phyloP scores from a whole-genome alignment of 2,888 invertebrate species.

The Pyrrhosoma nymphula region DNA sequence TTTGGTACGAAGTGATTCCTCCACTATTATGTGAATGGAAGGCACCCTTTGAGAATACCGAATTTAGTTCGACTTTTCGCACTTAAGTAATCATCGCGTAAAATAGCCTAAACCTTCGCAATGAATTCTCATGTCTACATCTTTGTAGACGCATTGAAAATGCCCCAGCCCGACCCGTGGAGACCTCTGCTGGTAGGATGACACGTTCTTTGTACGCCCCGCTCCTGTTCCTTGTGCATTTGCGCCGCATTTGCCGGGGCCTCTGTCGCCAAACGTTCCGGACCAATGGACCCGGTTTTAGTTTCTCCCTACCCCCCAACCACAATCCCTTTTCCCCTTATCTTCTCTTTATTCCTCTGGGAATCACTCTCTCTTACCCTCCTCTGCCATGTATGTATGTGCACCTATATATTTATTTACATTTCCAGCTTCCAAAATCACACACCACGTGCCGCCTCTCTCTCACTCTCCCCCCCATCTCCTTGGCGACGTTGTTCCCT shows the following conservation, averaged over 20 bases:
- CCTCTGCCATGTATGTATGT: not conserved
- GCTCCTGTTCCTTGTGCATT: not conserved
- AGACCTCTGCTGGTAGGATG: not conserved
- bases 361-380: not conserved
- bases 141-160: not conserved
- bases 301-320: not conserved
- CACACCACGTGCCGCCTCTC: not conserved
- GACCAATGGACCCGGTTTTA: not conserved
- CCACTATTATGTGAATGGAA: no score
- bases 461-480: not conserved
- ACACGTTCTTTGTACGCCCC: not conserved
- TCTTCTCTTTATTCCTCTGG: not conserved
- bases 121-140: no score
- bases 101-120: no score
- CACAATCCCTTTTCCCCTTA: not conserved
- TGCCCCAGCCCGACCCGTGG: not conserved
- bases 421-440: not conserved
- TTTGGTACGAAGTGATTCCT: no score
- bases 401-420: not conserved
- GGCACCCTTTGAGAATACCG: no score
- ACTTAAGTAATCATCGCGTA: no score
- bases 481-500: not conserved
- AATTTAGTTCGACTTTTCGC: no score
- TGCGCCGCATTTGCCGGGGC: not conserved
- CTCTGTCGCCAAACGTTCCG: conserved; percentile 12